Base-by-base conservation (phyloP, 2,888 invertebrate genomes). In the Masnerella sp. region DNA sequence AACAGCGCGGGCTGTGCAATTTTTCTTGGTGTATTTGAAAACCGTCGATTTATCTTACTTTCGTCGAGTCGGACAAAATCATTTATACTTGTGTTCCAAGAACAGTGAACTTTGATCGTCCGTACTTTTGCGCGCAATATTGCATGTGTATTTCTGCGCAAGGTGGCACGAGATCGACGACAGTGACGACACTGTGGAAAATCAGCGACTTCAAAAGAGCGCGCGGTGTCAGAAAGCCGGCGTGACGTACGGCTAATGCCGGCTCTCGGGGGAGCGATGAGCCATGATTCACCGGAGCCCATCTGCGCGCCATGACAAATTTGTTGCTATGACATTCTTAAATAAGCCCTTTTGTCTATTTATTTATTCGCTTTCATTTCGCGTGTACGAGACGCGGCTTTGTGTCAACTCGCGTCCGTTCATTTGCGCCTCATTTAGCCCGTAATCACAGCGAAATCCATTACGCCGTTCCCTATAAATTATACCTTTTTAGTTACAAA, bases 141-240 rank as follows among this genome's bases (percentile, higher is more conserved):
- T 43, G 47, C 49, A 49, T 69, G 64, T 64, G 64, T 71, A 71
- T 64, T 64, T 71, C 45, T 28, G 43, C 58, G 40, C 30, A 61
- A 45, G 45, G 72, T 72, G 65, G 61, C 47, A 49, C 45, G 30
- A 54, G 58, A 72, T 72, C 67, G 72, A 72, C 65, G 70, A 70
- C 69, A 47, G 62, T 47, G 69, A 69, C 56, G 72, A 72, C 72
- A 54, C 59, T 49, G 65, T 49, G 43, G 18, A 67, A 58, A 65
- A 72, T 72, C 67, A 42, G 61, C 14, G 36, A 72, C 72, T 65
- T 74, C 68, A 74, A 68, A 73, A 68, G 68, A 52, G 32, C 32
- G 12, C 43, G 30, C 42, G 11, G 59, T 68, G 68, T 58, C 62
- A 68, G 68, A 74, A 74, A 64, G 30, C 15, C 18, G 30, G 17